Conservation (phyloP, 2,113 vertebrate species). For the Anas platyrhynchos region DNA sequence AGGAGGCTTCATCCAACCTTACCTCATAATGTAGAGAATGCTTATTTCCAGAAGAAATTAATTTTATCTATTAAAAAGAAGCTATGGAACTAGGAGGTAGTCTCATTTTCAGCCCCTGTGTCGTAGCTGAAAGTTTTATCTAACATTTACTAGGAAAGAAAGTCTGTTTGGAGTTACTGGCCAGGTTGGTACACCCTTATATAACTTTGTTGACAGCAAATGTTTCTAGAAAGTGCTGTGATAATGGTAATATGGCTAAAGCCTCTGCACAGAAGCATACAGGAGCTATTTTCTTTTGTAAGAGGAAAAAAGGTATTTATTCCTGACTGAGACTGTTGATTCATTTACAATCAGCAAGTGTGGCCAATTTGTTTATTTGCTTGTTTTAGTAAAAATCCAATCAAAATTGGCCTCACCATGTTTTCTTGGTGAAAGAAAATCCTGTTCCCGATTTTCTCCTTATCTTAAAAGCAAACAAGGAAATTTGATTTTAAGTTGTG, state of each 20-base stretch:
- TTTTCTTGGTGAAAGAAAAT: not conserved
- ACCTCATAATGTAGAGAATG: not conserved
- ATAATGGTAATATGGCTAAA: not conserved
- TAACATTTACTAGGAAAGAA: not conserved
- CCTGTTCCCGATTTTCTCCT: not conserved
- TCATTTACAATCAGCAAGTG: not conserved
- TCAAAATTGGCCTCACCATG: not conserved
- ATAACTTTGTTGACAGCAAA: not conserved
- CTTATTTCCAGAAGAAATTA: not conserved
- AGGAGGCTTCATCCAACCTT: not conserved
- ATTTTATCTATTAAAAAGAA: not conserved
- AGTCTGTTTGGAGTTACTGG: not conserved
- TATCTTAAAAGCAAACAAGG: not conserved
- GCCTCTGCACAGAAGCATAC: not conserved
- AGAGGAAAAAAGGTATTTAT: not conserved
- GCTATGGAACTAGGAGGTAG: fast-evolving
- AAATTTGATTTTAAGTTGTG: not conserved
- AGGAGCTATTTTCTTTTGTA: not conserved
- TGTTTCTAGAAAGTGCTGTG: not conserved
- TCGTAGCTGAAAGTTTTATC: not conserved
- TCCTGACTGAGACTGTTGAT: not conserved
- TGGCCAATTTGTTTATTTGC: not conserved
- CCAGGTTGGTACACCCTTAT: not conserved
- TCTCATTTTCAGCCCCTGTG: not conserved
- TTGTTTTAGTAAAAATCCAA: slow-evolving; percentile 5